A percentile compares a stretch with the other conserved stretches of the same genome.
phyloP scores from a whole-genome alignment of 2,797 vertebrate species.

The Etheostoma perlongum region DNA sequence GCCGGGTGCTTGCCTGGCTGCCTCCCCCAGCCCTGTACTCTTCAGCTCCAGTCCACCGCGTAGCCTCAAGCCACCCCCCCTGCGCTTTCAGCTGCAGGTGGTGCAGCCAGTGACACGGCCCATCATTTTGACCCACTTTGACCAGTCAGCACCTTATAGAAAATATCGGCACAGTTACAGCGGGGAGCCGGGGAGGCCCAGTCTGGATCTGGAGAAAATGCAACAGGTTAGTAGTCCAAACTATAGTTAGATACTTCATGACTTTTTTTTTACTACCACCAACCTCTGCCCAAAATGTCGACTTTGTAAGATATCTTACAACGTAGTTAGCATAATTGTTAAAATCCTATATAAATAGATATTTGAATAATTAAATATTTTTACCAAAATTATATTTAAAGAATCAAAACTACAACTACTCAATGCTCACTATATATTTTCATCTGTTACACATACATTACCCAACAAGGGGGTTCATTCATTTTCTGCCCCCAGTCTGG shows the following conservation, averaged over 20 bases:
- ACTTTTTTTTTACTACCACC: background rate
- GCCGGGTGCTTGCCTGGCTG: constrained; percentile 65
- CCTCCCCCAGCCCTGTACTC: constrained; percentile 88
- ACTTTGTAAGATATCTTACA: background rate
- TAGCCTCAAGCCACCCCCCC: constrained; percentile 86
- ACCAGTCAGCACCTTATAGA: constrained; percentile 91
- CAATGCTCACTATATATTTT: no score
- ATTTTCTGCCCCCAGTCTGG: constrained; percentile 8
- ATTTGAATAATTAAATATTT: background rate
- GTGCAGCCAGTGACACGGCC: constrained; percentile 84
- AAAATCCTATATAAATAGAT: background rate
- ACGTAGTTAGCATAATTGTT: background rate
- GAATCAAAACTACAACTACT: no score
- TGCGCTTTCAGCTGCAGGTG: constrained; percentile 82
- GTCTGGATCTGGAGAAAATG: constrained; percentile 95
- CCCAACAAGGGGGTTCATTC: background rate
- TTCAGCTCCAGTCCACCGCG: constrained; percentile 93
- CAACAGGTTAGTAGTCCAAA: constrained; percentile 87
- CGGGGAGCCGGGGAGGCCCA: constrained; percentile 89
- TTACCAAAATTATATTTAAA: background rate
- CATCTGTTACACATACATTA: background rate
- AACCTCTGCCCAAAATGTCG: background rate
- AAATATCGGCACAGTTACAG: constrained; percentile 87
- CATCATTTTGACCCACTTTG: constrained; percentile 89
- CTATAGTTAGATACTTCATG: background rate